Base-by-base conservation (phyloP, 2,797 vertebrate species). In the Artibeus jamaicensis region DNA sequence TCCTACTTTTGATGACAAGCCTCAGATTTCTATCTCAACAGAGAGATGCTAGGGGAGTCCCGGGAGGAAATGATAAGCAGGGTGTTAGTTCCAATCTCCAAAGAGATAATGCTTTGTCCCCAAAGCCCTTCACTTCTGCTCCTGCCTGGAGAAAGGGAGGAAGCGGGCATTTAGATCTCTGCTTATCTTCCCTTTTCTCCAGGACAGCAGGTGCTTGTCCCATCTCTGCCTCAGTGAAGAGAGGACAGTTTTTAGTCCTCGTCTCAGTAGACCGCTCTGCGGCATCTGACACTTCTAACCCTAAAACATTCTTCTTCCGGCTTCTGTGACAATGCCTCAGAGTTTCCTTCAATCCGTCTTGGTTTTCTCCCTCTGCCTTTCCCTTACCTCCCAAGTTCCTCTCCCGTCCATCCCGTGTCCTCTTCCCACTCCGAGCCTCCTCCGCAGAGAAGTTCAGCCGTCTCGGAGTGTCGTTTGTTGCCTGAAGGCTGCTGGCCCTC, bases 21-120 rank as follows among this genome's bases (percentile, higher is more conserved):
- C 71, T 97, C 95, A 97, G 97, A 97, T 97, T 95, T 91, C 91
- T 97, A 97, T 97, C 97, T 95, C 84, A 77, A 91, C 46, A 32
- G 94, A 96, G 65, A 95, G 77, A 62, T 65, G 86, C 89, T 44
- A 76, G 86, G 86, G 68, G 91, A 97, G 91, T 94, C 96, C 96
- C 89, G 1, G 77, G 87, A 93, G 57, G 83, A 97, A 94, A 73
- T 78, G 81, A 89, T 93, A 94, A 96, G 84, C 19, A 6, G 68
- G 46, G 21, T 82, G 62, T 93, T 88, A 89, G 79, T 42, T 91
- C 65, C 57, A 62, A 65, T 86, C 96, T 96, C 86, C 71, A 67
- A 88, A 93, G 86, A 86, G 81, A 86, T 73, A 62, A 26, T 29
- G 70, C 57, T 93, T 86, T 1, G 6, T 50, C 88, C 74, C 2